Conservation (phyloP, 2,888 invertebrate genomes). For the Heliconius aoede region DNA sequence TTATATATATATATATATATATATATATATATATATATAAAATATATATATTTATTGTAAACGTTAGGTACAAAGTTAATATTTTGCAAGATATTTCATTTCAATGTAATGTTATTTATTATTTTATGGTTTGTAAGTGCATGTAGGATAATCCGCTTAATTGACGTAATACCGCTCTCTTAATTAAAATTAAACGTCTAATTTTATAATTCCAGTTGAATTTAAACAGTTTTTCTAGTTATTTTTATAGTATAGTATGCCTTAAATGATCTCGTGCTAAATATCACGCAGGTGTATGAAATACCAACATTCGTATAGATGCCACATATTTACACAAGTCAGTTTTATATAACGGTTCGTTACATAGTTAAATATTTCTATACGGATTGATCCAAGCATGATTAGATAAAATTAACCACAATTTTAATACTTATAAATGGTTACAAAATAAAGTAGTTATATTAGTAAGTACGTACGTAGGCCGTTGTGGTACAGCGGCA, state of each 20-base stretch:
- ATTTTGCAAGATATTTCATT: too few species aligned
- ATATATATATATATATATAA: too few species aligned
- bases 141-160: neutral
- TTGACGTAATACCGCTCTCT: neutral
- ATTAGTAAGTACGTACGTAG: neutral
- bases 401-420: neutral
- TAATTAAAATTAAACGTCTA: neutral
- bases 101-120: too few species aligned
- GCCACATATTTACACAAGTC: neutral
- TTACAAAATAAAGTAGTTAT: neutral
- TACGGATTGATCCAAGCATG: neutral
- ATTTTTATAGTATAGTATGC: neutral
- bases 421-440: neutral
- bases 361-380: neutral
- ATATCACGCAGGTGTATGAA: constrained; percentile 17
- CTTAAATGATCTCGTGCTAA: neutral
- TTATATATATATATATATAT: too few species aligned
- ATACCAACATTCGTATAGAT: constrained; percentile 5
- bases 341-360: neutral
- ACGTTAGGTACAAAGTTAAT: neutral
- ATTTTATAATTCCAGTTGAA: neutral
- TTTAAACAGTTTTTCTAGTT: neutral
- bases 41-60: neutral
- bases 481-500: too few species aligned
- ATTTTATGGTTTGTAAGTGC: too few species aligned